Base-by-base conservation (phyloP, 1,140 invertebrate species). In the Euwallacea similis region DNA sequence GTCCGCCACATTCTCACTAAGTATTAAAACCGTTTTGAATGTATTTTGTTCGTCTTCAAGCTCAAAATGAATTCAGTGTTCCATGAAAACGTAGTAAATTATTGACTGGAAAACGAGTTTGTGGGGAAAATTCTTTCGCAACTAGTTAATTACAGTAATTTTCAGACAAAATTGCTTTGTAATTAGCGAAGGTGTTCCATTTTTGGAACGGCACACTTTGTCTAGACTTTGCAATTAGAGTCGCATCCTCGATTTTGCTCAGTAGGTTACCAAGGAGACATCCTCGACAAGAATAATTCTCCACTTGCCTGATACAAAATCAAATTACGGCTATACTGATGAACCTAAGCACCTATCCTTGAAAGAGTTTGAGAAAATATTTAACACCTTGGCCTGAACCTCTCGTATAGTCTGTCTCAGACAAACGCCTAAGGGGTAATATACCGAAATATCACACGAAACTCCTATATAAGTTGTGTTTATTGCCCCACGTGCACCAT, bases 171-270 rank as follows among this genome's bases (percentile, higher is more conserved):
- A 50, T 58, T 43, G 8, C 9, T 42, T 61, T 61, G 7, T 11
- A 41, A 61, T 61, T 43, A 43, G 59, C 42, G n/a, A 13, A 11
- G 10, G 10, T 21, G 42, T n/a, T 63, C 15, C 13, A n/a, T 16
- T 63, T 63, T 63, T 7, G 61, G 13, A 16, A 21, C 47, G 61
- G n/a, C 61, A 63, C 61, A 63, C 61, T 63, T 63, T 16, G 61
- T 47, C 61, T 63, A 63, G 61, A 63, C 61, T 15, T 63, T 16
- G 16, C 47, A 42, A 63, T 46, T 46, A 16, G 7, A 11, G 9
- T 50, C 46, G 46, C 13, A 50, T 50, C 43, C 61, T 50, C 13
- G 47, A 9, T 50, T n/a, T 42, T 21, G 15, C 44, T 46, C 13
- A 15, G 16, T 63, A 21, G 42, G 7, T 6, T 46, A 15, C 16